These are phyloP conservation scores for Rhinogobius similis DNA, from an alignment of 2,113 vertebrate species.

Conservation along the genomic window DNA sequence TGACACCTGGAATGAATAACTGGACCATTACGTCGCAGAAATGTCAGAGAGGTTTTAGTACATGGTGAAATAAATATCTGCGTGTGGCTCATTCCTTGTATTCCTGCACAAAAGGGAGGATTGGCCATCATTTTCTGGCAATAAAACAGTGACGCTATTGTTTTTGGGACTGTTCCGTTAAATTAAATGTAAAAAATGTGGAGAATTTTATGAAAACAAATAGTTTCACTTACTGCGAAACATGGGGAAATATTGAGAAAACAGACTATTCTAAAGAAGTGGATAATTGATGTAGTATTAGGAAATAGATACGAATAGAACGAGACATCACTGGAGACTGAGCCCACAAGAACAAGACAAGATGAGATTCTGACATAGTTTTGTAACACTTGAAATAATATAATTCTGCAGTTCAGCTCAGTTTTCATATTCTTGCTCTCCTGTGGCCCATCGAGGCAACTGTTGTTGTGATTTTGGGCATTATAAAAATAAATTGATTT, in stretches of 20 bases:
- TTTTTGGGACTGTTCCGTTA: neutral
- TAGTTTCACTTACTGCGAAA: neutral
- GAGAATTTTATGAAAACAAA: neutral
- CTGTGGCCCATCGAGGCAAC: too few species aligned
- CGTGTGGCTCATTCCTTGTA: constrained; percentile 31
- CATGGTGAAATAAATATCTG: constrained; percentile 25
- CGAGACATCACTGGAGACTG: too few species aligned
- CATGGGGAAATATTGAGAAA: neutral
- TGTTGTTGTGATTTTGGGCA: too few species aligned
- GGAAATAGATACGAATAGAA: too few species aligned
- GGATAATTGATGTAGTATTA: neutral
- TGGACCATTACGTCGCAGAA: neutral
- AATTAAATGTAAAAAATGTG: neutral
- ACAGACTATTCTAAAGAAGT: neutral
- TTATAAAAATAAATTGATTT: too few species aligned
- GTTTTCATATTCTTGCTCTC: too few species aligned
- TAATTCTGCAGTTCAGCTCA: too few species aligned
- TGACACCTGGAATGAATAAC: constrained; percentile 40
- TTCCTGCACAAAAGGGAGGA: neutral
- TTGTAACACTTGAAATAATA: too few species aligned
- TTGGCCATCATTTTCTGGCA: neutral
- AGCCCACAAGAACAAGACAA: too few species aligned
- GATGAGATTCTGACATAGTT: too few species aligned
- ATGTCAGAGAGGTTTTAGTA: constrained; percentile 35
- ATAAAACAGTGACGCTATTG: neutral